phyloP scores from a whole-genome alignment of 35 echinoderm and acorn worm genomes.

The Apostichopus californicus region DNA sequence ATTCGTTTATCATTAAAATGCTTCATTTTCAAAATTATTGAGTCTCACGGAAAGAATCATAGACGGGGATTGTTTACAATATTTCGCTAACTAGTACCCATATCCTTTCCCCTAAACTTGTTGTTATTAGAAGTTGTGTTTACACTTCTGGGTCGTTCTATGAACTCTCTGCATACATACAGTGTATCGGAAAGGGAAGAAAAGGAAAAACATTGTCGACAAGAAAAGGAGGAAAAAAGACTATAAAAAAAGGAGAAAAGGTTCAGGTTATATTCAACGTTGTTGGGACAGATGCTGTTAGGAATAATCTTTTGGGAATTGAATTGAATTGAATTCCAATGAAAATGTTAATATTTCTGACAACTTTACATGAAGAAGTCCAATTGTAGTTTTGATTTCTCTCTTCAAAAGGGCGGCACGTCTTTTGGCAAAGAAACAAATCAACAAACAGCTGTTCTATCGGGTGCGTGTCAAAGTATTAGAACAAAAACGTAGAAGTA shows the following conservation, averaged over 20 bases:
- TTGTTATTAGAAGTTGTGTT: conserved; percentile 19
- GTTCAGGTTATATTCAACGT: background rate
- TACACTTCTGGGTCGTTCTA: conserved; percentile 18
- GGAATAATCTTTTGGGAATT: conserved; percentile 25
- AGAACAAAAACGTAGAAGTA: too few species aligned
- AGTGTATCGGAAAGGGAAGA: background rate
- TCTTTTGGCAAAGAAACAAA: background rate
- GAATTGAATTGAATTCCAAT: background rate
- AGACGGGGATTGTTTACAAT: conserved; percentile 6
- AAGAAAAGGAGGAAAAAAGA: background rate
- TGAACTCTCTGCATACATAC: background rate
- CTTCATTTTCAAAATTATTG: conserved; percentile 25
- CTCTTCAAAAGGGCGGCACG: background rate
- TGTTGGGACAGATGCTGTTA: conserved; percentile 2
- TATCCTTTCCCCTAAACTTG: background rate
- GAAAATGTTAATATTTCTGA: conserved; percentile 2
- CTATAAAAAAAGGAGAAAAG: background rate
- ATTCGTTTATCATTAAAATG: conserved; percentile 8
- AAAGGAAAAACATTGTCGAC: background rate
- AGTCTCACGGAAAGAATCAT: background rate
- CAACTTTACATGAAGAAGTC: background rate
- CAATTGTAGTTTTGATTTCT: too few species aligned
- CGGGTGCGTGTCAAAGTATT: too few species aligned
- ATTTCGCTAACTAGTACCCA: background rate
- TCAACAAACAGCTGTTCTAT: background rate